A percentile compares a stretch with the other conserved stretches of the same genome.
phyloP scores from a whole-genome alignment of 2,113 vertebrate genomes.

The Megaceryle torquata region DNA sequence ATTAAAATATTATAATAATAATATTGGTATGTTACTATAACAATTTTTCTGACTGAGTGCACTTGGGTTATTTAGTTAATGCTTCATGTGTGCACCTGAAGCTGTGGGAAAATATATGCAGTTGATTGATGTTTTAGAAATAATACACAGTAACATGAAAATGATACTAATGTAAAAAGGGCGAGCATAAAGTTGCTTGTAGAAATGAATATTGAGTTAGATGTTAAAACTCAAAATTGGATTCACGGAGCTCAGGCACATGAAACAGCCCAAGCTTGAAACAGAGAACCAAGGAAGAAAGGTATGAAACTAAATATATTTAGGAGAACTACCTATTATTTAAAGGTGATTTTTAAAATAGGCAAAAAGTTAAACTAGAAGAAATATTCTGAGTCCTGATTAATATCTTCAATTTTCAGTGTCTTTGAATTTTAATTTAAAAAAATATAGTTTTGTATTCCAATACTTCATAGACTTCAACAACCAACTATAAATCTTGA shows the following conservation, averaged over 20 bases:
- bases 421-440: not conserved
- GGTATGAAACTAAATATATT: slow-evolving; percentile 12
- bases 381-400: not conserved
- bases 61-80: not conserved
- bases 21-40: not conserved
- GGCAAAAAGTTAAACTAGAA: not conserved
- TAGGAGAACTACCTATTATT: not conserved
- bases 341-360: not conserved
- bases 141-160: not conserved
- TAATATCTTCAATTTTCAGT: not conserved
- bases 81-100: not conserved
- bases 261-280: slow-evolving; percentile 16
- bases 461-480: not conserved
- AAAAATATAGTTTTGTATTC: not conserved
- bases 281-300: slow-evolving; percentile 17
- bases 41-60: not conserved
- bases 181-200: not conserved
- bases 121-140: not conserved
- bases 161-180: not conserved
- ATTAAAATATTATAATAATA: not conserved
- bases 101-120: not conserved
- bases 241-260: slow-evolving; percentile 8
- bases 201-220: not conserved
- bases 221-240: slow-evolving; percentile 11
- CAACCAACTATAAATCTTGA: not conserved